These are phyloP conservation scores for Scylla paramamosain DNA, from an alignment of 1,140 invertebrate species.

Conservation along the genomic window DNA sequence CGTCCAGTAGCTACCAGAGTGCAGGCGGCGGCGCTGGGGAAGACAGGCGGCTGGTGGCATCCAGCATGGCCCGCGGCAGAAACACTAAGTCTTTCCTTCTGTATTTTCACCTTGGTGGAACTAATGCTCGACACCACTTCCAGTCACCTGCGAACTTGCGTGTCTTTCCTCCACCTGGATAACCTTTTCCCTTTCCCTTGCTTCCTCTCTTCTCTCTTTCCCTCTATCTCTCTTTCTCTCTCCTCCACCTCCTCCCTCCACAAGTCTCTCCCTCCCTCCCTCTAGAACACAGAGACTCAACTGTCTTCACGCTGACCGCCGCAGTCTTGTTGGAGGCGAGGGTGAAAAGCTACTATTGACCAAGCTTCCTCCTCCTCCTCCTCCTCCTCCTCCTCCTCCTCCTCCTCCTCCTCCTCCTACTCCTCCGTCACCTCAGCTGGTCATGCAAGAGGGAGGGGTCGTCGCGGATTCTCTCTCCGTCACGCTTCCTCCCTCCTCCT, in stretches of 20 bases:
- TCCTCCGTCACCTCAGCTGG: background rate
- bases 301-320: background rate
- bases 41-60: background rate
- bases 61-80: background rate
- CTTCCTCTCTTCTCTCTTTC: background rate
- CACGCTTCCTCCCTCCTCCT: background rate
- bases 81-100: too few relatives aligned
- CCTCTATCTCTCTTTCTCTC: background rate
- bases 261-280: background rate
- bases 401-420: background rate
- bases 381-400: too few relatives aligned
- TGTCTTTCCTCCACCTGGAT: too few relatives aligned
- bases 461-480: background rate
- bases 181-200: too few relatives aligned
- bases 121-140: too few relatives aligned
- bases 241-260: background rate
- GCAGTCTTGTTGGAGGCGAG: background rate
- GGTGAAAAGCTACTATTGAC: conserved; percentile 22
- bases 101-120: too few relatives aligned
- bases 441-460: conserved; percentile 10
- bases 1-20: background rate
- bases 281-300: background rate
- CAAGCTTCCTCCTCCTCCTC: conserved; percentile 1
- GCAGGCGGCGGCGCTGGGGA: background rate
- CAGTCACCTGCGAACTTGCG: too few relatives aligned